These are phyloP conservation scores for Rallus limicola DNA, from an alignment of 2,113 vertebrate genomes.

Conservation along the genomic window DNA sequence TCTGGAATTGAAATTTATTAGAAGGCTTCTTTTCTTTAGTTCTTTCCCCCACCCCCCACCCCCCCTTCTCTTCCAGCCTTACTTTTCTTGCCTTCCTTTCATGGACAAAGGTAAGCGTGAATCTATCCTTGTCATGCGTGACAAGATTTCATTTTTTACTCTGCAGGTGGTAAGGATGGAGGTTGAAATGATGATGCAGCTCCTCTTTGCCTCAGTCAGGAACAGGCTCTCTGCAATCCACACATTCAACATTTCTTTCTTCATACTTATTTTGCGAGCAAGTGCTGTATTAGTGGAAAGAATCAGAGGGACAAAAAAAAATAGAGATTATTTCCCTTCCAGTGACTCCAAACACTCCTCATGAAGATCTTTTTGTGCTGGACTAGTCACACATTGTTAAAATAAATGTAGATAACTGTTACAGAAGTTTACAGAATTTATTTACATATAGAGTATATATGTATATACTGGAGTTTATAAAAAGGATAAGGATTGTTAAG, in stretches of 20 bases:
- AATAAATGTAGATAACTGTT: background rate
- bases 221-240: slow-evolving; percentile 22
- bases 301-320: background rate
- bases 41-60: background rate
- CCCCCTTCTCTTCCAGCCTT: background rate
- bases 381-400: background rate
- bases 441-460: background rate
- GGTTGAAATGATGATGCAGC: slow-evolving; percentile 5
- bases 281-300: background rate
- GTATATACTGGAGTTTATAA: background rate
- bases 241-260: slow-evolving; percentile 24
- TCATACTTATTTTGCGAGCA: background rate
- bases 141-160: slow-evolving; percentile 60
- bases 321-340: background rate
- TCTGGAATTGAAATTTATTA: slow-evolving; percentile 53
- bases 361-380: background rate
- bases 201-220: slow-evolving; percentile 15
- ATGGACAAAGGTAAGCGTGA: slow-evolving; percentile 7
- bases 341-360: background rate
- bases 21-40: background rate
- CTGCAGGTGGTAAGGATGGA: background rate
- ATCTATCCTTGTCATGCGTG: slow-evolving; percentile 8
- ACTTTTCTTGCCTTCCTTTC: slow-evolving; percentile 51
- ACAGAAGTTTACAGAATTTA: background rate
- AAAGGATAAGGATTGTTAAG: background rate